Evolutionary conservation across 2,888 invertebrate species (phyloP).

Genomic region (Rhogogaster chlorosoma): DNA sequence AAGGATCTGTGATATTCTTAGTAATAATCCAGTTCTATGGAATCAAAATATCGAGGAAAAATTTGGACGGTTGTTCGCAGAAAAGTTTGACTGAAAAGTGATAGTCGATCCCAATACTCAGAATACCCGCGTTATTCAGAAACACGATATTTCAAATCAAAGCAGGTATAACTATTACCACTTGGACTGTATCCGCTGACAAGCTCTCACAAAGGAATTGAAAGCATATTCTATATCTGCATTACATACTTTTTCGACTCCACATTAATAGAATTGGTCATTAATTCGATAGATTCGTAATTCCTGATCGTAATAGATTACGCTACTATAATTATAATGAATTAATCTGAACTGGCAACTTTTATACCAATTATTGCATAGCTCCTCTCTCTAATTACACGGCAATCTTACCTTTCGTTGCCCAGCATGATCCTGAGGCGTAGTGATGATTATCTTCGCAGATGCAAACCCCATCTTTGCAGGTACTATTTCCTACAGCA

Average conservation of each 20-base stretch:
- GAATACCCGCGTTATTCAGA: not conserved
- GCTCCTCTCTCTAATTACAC: not conserved
- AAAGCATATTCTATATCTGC: too few relatives aligned
- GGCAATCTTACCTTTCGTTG: constrained; percentile 57
- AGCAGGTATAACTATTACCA: not conserved
- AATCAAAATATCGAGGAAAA: too few relatives aligned
- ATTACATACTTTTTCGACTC: too few relatives aligned
- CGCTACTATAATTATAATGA: not conserved
- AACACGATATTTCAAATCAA: too few relatives aligned
- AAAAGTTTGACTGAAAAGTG: too few relatives aligned
- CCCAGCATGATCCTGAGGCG: constrained; percentile 57
- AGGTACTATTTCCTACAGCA: constrained; percentile 58
- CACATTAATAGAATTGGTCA: too few relatives aligned
- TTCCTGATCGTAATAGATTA: not conserved
- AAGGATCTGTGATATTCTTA: too few relatives aligned
- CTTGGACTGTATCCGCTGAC: not conserved
- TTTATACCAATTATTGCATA: not conserved
- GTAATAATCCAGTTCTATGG: too few relatives aligned
- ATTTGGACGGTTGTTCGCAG: too few relatives aligned
- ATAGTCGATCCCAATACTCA: too few relatives aligned
- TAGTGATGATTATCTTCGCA: constrained; percentile 64
- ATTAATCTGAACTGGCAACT: not conserved
- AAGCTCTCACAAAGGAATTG: not conserved
- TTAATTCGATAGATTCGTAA: not conserved
- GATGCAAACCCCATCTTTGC: constrained; percentile 61